A percentile compares a stretch with the other conserved stretches of the same genome.
Conservation (phyloP, 64 coral and sea anemone genomes). For the Astreopora myriophthalma region DNA sequence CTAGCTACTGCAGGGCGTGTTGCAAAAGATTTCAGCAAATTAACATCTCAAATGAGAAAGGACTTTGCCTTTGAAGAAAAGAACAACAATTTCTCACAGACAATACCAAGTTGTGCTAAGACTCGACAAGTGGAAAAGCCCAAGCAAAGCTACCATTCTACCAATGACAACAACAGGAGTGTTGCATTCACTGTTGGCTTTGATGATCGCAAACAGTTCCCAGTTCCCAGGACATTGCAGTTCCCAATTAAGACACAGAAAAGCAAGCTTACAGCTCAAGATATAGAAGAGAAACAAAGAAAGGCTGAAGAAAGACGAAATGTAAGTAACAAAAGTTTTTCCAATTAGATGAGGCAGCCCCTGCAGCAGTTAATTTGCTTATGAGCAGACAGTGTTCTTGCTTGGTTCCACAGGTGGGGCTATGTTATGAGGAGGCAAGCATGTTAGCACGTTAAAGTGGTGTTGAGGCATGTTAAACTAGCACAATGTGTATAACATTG, state of each 20-base stretch:
- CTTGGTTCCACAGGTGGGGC: too few species aligned
- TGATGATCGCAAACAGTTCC: conserved; percentile 1
- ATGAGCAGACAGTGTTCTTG: too few species aligned
- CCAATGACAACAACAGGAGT: not conserved
- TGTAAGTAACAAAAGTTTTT: conserved; percentile 26
- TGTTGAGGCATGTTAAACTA: too few species aligned
- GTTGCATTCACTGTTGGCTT: conserved; percentile 49
- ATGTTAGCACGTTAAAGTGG: too few species aligned
- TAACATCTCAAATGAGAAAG: conserved; percentile 45
- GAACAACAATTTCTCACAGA: conserved; percentile 20
- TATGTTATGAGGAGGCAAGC: too few species aligned
- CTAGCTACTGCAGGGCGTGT: conserved; percentile 56
- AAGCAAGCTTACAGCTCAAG: conserved; percentile 36
- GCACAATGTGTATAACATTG: too few species aligned
- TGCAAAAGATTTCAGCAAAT: conserved; percentile 50
- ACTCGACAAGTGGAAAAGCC: not conserved
- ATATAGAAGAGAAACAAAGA: conserved; percentile 62
- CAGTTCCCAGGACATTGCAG: conserved; percentile 1
- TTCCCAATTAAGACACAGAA: not conserved
- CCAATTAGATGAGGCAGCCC: not conserved
- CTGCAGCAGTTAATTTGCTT: not conserved
- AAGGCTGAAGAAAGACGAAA: conserved; percentile 66
- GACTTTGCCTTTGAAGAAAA: conserved; percentile 64
- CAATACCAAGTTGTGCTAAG: not conserved
- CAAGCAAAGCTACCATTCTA: not conserved